Conservation (phyloP, 2,797 vertebrate species). For the Apogon talboti region DNA sequence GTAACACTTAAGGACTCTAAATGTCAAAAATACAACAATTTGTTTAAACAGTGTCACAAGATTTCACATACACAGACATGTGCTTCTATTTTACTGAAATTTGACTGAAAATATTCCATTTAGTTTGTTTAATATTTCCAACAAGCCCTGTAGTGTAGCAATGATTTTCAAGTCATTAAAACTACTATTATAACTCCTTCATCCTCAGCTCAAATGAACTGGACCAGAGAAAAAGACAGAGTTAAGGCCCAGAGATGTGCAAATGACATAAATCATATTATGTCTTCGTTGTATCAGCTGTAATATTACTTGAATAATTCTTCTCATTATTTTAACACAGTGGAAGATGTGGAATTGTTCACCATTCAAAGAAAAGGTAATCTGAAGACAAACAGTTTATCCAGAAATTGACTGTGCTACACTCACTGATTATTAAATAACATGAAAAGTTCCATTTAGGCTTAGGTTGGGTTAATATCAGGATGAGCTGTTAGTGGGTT, state of each 20-base stretch:
- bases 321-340: neutral
- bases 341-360: neutral
- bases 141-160: constrained; percentile 44
- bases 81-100: constrained; percentile 13
- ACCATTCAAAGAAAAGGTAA: neutral
- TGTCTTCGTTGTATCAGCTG: constrained; percentile 4
- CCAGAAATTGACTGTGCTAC: neutral
- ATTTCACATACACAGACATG: constrained; percentile 8
- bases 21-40: constrained; percentile 19
- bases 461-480: constrained; percentile 47
- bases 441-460: neutral
- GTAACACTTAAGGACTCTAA: neutral
- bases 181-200: neutral
- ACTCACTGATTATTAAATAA: constrained; percentile 1
- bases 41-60: neutral
- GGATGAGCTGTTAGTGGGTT: constrained; percentile 56
- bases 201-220: constrained; percentile 25
- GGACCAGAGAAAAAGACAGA: constrained; percentile 18
- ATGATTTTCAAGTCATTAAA: constrained; percentile 36
- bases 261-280: constrained; percentile 23
- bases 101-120: constrained; percentile 2
- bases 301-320: neutral
- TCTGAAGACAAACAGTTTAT: neutral
- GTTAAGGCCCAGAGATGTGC: constrained; percentile 29
- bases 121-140: constrained; percentile 31